A percentile compares a stretch with the other conserved stretches of the same genome.
Conservation (phyloP, 2,888 invertebrate species). For the Nematopogon swammerdamellus region DNA sequence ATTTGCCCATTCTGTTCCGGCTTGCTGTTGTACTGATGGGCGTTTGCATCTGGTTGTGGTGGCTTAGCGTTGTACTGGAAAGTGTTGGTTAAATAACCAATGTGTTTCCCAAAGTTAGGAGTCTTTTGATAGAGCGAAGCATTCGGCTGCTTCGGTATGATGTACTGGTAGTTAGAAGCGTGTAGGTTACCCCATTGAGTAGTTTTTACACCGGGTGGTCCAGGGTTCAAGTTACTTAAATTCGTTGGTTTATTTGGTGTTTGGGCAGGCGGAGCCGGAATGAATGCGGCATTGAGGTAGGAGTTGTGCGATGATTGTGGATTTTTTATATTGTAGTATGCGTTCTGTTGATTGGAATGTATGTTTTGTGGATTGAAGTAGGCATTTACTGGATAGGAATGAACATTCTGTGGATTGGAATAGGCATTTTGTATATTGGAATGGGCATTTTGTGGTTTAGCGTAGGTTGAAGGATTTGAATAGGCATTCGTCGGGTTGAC, state of each 20-base stretch:
- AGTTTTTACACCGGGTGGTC: conserved; percentile 13
- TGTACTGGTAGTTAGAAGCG: conserved; percentile 35
- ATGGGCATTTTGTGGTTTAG: background rate
- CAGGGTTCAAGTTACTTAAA: too few species aligned
- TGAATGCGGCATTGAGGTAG: background rate
- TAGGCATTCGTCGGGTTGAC: background rate
- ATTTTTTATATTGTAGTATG: too few species aligned
- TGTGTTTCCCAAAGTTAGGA: conserved; percentile 17
- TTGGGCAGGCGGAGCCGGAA: background rate
- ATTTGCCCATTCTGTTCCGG: too few species aligned
- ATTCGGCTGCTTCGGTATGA: conserved; percentile 14
- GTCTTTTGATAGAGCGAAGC: conserved; percentile 10
- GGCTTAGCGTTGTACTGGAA: conserved; percentile 2
- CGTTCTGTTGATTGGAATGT: too few species aligned
- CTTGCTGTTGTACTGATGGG: background rate
- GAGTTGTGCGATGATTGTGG: too few species aligned
- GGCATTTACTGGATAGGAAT: too few species aligned
- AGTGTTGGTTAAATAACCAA: conserved; percentile 22
- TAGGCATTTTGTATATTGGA: too few species aligned
- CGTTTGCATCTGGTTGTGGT: conserved; percentile 12
- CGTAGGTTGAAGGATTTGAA: background rate
- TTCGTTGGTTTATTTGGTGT: background rate
- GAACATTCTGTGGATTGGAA: too few species aligned
- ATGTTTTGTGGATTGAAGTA: too few species aligned
- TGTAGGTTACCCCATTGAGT: conserved; percentile 38